These are phyloP conservation scores for Thereva unica DNA, from an alignment of 2,888 invertebrate species.

Conservation along the genomic window DNA sequence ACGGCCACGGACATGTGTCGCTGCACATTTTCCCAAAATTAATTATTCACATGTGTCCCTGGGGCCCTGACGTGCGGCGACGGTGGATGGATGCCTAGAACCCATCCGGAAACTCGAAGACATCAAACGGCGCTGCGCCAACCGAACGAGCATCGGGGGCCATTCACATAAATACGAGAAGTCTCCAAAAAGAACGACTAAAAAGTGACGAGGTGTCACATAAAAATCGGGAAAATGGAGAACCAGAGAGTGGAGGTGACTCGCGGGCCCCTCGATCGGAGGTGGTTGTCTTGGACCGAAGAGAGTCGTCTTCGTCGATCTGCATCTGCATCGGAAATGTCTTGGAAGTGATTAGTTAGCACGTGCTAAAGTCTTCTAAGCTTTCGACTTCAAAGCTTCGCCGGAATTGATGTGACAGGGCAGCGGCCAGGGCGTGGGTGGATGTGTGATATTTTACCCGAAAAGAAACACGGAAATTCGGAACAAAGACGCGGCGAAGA, in stretches of 20 bases:
- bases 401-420: too few species aligned
- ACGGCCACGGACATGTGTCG: constrained; percentile 3
- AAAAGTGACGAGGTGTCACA: constrained; percentile 24
- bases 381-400: too few species aligned
- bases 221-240: constrained; percentile 19
- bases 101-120: constrained; percentile 29
- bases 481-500: too few species aligned
- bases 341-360: constrained; percentile 5
- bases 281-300: too few species aligned
- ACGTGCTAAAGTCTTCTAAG: neutral
- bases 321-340: constrained; percentile 28
- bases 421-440: too few species aligned
- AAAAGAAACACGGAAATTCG: too few species aligned
- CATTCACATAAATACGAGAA: constrained; percentile 24
- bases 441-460: too few species aligned
- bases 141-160: constrained; percentile 2
- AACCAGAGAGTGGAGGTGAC: neutral
- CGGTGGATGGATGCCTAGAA: constrained; percentile 20
- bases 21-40: constrained; percentile 20
- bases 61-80: constrained; percentile 1
- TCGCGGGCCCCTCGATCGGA: too few species aligned
- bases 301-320: constrained; percentile 4
- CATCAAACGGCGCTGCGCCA: constrained; percentile 18
- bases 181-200: constrained; percentile 15
- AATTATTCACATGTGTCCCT: constrained; percentile 27